Evolutionary conservation across 2,113 vertebrate genomes (phyloP).

Genomic region (Eonycteris spelaea): DNA sequence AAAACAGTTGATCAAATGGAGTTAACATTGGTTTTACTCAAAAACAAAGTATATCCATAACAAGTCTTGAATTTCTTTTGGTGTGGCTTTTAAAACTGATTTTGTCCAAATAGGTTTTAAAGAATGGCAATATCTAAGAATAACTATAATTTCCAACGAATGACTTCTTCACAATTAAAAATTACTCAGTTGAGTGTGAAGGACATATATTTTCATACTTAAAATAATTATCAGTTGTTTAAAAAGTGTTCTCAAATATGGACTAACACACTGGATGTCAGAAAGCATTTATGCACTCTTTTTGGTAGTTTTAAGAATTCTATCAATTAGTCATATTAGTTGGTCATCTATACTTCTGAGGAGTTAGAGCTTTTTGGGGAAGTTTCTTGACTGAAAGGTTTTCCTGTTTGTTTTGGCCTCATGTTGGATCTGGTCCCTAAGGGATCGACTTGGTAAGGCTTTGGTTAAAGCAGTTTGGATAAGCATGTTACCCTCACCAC

Average conservation of each 20-base stretch:
- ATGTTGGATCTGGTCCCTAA: not conserved
- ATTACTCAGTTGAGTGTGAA: not conserved
- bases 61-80: not conserved
- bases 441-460: not conserved
- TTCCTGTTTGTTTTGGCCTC: not conserved
- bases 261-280: not conserved
- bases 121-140: not conserved
- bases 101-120: conserved; percentile 1
- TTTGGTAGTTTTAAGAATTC: not conserved
- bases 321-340: not conserved
- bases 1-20: not conserved
- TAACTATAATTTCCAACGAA: not conserved
- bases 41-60: not conserved
- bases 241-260: not conserved
- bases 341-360: not conserved
- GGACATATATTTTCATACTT: not conserved
- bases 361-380: not conserved
- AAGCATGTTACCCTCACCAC: not conserved
- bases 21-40: not conserved
- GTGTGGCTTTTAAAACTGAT: not conserved
- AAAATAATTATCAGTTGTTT: conserved; percentile 35
- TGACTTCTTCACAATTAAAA: not conserved
- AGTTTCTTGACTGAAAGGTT: not conserved
- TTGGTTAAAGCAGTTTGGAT: not conserved
- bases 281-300: not conserved